Evolutionary conservation across 2,797 vertebrate genomes (phyloP), one percentile per base, ranked within the genome.

Genomic region (Megaceryle alcyon): DNA sequence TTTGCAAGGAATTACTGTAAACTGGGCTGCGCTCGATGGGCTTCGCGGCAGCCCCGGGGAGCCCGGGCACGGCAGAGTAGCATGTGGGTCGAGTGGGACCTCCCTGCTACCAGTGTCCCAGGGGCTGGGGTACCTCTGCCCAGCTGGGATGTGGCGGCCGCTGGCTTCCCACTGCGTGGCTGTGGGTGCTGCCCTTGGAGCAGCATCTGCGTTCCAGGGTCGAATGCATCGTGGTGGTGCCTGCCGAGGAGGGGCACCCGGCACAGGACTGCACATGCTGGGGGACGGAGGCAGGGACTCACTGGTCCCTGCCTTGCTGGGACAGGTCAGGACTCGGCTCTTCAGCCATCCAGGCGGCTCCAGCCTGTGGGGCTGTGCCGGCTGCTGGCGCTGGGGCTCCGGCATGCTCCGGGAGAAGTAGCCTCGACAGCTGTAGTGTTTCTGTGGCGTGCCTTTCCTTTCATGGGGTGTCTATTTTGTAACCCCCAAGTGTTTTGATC

Each of bases 381-480:
- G 70, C 75, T 64, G 73, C 93, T 63, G 84, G 73, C 87, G 72
- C 73, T 0, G 9, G 88, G 88, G 82, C 89, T 94, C 84, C 44
- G 1, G 82, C 77, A 37, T 35, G 80, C 91, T 69, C 43, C 1
- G 7, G 43, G 73, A 92, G 82, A 79, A 95, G 90, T 43, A 75
- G 66, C 88, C 76, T 90, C 68, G 93, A 95, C 95, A 96, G 95
- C 94, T 96, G 93, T 95, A 48, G 53, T 88, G 83, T 83, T 92
- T 88, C 88, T 89, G 82, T 93, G 93, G 78, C 93, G 21, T 97
- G 92, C 95, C 95, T 97, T 96, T 96, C 92, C 93, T 94, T 93
- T 92, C 93, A 93, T 96, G 95, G 94, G 94, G 92, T 90, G 90
- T 91, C 91, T 96, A 95, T 96, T 96, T 94, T 97, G 96, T 92